These are phyloP conservation scores for Drosophila trapezifrons DNA, from an alignment of 1,140 invertebrate genomes.

Conservation along the genomic window DNA sequence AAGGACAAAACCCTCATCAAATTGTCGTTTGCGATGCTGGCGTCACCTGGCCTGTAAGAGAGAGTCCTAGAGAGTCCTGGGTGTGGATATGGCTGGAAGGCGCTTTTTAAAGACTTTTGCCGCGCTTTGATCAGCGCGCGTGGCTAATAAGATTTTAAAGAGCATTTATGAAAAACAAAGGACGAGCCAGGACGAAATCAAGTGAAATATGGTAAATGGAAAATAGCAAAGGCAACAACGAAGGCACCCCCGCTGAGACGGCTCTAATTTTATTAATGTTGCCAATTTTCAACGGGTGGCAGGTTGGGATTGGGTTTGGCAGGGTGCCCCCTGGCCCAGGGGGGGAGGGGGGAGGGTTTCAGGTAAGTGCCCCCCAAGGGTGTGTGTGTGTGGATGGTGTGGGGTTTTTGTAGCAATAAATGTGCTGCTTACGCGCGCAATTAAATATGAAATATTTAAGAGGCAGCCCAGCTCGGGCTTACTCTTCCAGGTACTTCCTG, in stretches of 20 bases:
- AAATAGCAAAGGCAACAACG: slow-evolving; percentile 13
- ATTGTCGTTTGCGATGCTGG: slow-evolving; percentile 39
- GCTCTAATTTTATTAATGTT: slow-evolving; percentile 81
- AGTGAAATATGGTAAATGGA: slow-evolving; percentile 61
- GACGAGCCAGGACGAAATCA: slow-evolving; percentile 16
- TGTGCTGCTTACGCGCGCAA: slow-evolving; percentile 77
- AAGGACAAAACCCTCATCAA: slow-evolving; percentile 37
- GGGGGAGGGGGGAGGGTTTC: not conserved
- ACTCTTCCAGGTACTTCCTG: too few species aligned
- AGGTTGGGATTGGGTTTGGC: slow-evolving; percentile 17
- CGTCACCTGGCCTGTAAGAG: slow-evolving; percentile 23
- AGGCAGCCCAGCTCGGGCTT: slow-evolving; percentile 29
- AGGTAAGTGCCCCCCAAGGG: slow-evolving; percentile 24
- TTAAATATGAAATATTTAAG: slow-evolving; percentile 82
- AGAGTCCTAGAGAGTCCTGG: not conserved
- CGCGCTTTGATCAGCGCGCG: slow-evolving; percentile 59
- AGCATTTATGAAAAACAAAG: slow-evolving; percentile 37
- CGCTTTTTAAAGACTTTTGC: slow-evolving; percentile 13
- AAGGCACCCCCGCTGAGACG: slow-evolving; percentile 2
- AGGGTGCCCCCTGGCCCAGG: too few species aligned
- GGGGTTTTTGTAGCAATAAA: slow-evolving; percentile 45
- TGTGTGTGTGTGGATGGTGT: not conserved
- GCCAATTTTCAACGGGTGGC: slow-evolving; percentile 71
- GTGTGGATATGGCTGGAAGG: slow-evolving; percentile 12
- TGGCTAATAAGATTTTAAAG: slow-evolving; percentile 73